Evolutionary conservation across 2,113 vertebrate species (phyloP), one percentile per base, ranked within the genome.

Genomic region (Amia ocellicauda): DNA sequence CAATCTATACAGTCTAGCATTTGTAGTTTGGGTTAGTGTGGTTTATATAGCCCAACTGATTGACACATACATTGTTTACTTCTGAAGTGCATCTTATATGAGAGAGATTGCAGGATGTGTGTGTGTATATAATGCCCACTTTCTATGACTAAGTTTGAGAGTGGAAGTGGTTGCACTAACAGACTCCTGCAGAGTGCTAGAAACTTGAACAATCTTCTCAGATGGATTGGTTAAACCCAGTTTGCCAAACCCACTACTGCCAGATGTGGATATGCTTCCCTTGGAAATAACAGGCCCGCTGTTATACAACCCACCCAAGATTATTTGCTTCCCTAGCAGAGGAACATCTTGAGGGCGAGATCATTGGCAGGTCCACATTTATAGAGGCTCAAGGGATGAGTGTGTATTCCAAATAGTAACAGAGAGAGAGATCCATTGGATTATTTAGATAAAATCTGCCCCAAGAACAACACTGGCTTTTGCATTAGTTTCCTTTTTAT

Each of bases 211-310:
- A n/a, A n/a, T n/a, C n/a, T n/a, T n/a, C n/a, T n/a, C n/a, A n/a
- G n/a, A n/a, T n/a, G n/a, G n/a, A n/a, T n/a, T 47, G 14, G 53
- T 0, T 0, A 55, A 78, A 40, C 74, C 74, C 59, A 77, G 67
- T 69, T 76, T 61, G 72, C 78, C 63, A n/a, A n/a, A n/a, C n/a
- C n/a, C n/a, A n/a, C 68, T 54, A 22, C 49, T 84, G 70, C 80
- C 82, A 86, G 80, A 86, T 85, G 71, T 85, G 74, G 81, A 89
- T 73, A 85, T 83, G 79, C 73, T 86, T 84, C 82, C 76, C 73
- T 83, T 77, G 81, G 78, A 82, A 88, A 83, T 82, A 85, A 88
- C 81, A 85, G 75, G 82, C 50, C 80, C 62, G 17, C 68, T 80
- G 0, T 82, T 85, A 69, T 73, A 73, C 16, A 66, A 61, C 78